Percentiles rank a stretch among this genome's conserved stretches.
Conservation (phyloP, 2,113 vertebrate genomes). For the Spea bombifrons region DNA sequence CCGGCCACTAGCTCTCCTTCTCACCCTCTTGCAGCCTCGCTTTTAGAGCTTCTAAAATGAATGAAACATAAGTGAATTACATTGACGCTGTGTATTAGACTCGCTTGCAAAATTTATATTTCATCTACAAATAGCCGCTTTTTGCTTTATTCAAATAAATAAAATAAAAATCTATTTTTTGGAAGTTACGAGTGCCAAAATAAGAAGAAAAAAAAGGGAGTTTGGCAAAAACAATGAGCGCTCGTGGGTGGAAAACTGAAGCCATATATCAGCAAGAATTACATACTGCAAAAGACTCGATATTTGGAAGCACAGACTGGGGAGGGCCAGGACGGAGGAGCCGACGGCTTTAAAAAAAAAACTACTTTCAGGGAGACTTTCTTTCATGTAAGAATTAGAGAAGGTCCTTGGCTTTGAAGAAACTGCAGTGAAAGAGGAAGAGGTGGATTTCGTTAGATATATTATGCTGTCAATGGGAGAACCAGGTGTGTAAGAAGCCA, state of each 20-base stretch:
- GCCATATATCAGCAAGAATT: conserved; percentile 1
- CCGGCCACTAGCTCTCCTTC: too few relatives aligned
- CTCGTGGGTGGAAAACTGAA: conserved; percentile 22
- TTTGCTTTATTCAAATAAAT: conserved; percentile 12
- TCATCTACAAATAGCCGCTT: conserved; percentile 19
- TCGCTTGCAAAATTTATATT: conserved; percentile 13
- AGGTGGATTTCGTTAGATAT: not conserved
- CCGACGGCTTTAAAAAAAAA: not conserved
- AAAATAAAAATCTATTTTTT: conserved; percentile 14
- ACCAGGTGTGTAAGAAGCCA: not conserved
- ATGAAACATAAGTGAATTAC: not conserved
- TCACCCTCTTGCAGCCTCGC: too few relatives aligned
- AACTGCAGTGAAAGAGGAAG: not conserved
- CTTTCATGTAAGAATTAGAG: not conserved
- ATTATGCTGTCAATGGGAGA: not conserved
- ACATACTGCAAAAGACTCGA: not conserved
- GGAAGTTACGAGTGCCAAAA: not conserved
- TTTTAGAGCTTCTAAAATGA: too few relatives aligned
- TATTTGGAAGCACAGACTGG: not conserved
- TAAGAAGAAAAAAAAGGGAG: not conserved
- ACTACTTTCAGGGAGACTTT: not conserved
- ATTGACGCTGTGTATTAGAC: conserved; percentile 5
- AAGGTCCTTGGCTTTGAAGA: not conserved
- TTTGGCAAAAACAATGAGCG: not conserved
- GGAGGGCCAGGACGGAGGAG: not conserved